Evolutionary conservation across 2,797 vertebrate genomes (phyloP), one percentile per base, ranked within the genome.

Genomic region (Coregonus ussuriensis): DNA sequence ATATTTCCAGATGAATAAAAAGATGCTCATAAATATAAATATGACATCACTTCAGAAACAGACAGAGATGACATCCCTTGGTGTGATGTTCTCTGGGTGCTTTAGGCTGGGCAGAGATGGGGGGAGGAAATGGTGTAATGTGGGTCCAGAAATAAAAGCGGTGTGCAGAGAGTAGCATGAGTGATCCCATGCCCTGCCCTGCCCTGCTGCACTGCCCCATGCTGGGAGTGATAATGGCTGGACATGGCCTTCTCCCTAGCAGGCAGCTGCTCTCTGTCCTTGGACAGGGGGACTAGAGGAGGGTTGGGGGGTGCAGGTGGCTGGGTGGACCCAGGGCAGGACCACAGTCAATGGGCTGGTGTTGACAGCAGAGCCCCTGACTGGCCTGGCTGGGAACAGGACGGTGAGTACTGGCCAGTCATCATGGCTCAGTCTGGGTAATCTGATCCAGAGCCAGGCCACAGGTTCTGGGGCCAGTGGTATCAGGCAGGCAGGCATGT

Each of bases 161-260:
- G 62, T 67, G 65, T 29, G 29, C 25, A 67, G 31, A 18, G 66
- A 37, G 14, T 31, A 6, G 13, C 14, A 5, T 15, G 66, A 31
- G 7, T 11, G 1, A 35, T 14, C 9, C 37, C n/a, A 3, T 14
- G 3, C 31, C 62, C 25, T 9, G 4, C 75, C 74, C 25, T 0
- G 83, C 51, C 81, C n/a, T 11, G 79, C 87, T 80, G 82, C 75
- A 83, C 62, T 85, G 80, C 88, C 88, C 81, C 89, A 86, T 87
- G 88, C 92, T 92, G 90, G 77, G 85, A 87, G 88, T 83, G 87
- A 91, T 93, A 91, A 93, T 93, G 78, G 86, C 88, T 86, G 85
- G 86, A 92, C 88, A 86, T 71, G 80, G 78, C 74, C 86, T 74
- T 89, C 81, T 56, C 75, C 79, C 80, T 85, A 84, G 82, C 82